Base-by-base conservation (phyloP, 2,888 invertebrate species). In the Phyto melanocephala region DNA sequence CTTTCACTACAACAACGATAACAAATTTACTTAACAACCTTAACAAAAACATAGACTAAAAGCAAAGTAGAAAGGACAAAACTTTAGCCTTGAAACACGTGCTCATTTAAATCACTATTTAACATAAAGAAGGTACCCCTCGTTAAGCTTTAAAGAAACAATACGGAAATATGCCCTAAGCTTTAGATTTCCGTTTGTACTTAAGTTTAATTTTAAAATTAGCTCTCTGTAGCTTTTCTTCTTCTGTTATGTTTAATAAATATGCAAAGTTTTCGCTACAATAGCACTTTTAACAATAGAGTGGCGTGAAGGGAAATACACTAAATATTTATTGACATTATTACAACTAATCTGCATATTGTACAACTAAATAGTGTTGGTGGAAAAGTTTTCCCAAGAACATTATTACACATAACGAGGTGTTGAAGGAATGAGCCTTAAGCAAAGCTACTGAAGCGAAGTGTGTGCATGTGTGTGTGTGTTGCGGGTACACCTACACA, bases 281-380 rank as follows among this genome's bases (percentile, higher is more conserved):
- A 24, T 17, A 20, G 20, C 0, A 60, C 1, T 35, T 13, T 35
- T 15, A 35, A 17, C 2, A 35, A 33, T 2, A 20, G 47, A 7
- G 8, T 17, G 47, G 7, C 1, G 10, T 8, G 20, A 0, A 2
- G 8, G 20, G 17, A 47, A 47, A 17, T 17, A 2, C n/a, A n/a
- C 47, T 47, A 20, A 54, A 15, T 33, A 33, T 54, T 54, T 54
- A 54, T 15, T 4, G 10, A 33, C 56, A 17, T 28, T 54, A 35
- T 17, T 11, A 20, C 35, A n/a, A 58, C 37, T 22, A 58, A 58
- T 58, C 35, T 37, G 37, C 58, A 58, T 58, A 58, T 40, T 60
- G 37, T 60, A 20, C n/a, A 10, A 15, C 42, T 13, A n/a, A n/a
- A n/a, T n/a, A n/a, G n/a, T 42, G 6, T 8, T 54, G 6, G 24